Evolutionary conservation across 2,888 invertebrate genomes (phyloP), one percentile per base, ranked within the genome.

Genomic region (Pocota personata): DNA sequence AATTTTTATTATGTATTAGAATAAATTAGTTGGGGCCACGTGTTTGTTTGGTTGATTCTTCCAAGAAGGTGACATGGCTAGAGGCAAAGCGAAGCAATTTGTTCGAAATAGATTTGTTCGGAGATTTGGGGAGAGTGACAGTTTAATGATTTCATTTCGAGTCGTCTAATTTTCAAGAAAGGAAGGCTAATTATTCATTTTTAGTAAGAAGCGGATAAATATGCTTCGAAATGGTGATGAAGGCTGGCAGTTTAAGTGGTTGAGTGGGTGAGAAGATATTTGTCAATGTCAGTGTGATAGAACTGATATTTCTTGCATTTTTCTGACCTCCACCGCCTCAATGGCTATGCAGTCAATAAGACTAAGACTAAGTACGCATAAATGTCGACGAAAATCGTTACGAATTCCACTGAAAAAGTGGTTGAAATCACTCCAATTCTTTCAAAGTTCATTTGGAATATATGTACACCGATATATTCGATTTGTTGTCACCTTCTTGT

Each of bases 1-100:
- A 79, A 84, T 84, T 84, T 84, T 79, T 84, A 79, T 84, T 75
- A 55, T 84, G 62, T 67, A 79, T 79, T 83, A 79, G 75, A 84
- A 84, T 79, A 84, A 84, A 79, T 79, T 84, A 79, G 84, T 69
- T 27, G 30, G 57, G 21, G 73, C 73, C 67, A 83, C 67, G 83
- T 79, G 67, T 48, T 67, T 27, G 48, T 58, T 76, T 71, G 35
- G 60, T 60, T 57, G 46, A 52, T 37, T 50, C 6, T 40, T 14
- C 14, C 2, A 35, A 35, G 73, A 67, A 78, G 79, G 83, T 73
- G 57, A 43, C 50, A 21, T 55, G 57, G 52, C 37, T 14, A 32
- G 14, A 3, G 48, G 57, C 6, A 40, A 32, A 78, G 46, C 67
- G 37, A 64, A 69, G 83, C 73, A 69, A 84, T 75, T 84, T 69